Base-by-base conservation (phyloP, 2,888 invertebrate species). In the Agriopis leucophaearia region DNA sequence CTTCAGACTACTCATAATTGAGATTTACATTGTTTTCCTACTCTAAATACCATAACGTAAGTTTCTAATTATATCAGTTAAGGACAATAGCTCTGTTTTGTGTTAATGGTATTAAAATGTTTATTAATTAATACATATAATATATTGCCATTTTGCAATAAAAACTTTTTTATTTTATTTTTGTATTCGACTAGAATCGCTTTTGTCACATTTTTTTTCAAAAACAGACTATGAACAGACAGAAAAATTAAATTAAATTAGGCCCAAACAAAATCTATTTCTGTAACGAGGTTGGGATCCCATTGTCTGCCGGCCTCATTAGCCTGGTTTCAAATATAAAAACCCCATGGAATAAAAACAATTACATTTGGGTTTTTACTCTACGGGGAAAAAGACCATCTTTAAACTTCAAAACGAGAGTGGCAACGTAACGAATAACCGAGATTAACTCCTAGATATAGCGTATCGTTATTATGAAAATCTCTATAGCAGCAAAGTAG, bases 251-350 rank as follows among this genome's bases (percentile, higher is more conserved):
- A 51, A 50, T 56, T n/a, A 45, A 48, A 36, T 42, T 35, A 55
- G 63, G 55, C 7, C 55, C 58, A 27, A 9, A 45, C 15, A 52
- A 10, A 18, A 64, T 52, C 18, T 69, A 64, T 69, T 69, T 61
- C 15, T 27, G 42, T 51, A 68, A 62, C 55, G 56, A n/a, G 65
- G 67, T 55, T 61, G 55, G 57, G 64, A 57, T 60, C 13, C 52
- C 64, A 69, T 61, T 60, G 68, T 69, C 68, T 69, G 64, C 51
- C 60, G 68, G 68, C 68, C 68, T 69, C 68, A 69, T 69, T 64
- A 69, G 15, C 40, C 51, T 51, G 16, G 1, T 59, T 54, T 63
- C 36, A 58, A 59, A 63, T 57, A 64, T 64, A 69, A 64, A 63
- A 57, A 50, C 51, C 27, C 38, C 60, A 64, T 64, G 15, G 40